phyloP scores from a whole-genome alignment of 2,797 vertebrate genomes.

The Alauda arvensis region DNA sequence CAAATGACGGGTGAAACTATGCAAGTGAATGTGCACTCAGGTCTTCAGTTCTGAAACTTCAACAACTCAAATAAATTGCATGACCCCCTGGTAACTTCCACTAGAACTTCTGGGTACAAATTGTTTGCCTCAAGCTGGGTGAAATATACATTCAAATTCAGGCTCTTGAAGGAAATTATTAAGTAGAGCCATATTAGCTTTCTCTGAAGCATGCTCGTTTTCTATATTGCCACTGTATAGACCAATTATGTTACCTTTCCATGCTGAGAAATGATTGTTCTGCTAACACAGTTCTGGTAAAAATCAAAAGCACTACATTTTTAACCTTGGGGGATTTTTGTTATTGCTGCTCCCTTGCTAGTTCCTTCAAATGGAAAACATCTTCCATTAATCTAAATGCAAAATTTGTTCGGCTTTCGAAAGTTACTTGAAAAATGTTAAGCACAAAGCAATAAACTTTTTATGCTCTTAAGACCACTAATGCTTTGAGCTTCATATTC shows the following conservation, averaged over 20 bases:
- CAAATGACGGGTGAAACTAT: constrained; percentile 66
- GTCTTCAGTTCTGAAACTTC: constrained; percentile 70
- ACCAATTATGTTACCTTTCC: constrained; percentile 81
- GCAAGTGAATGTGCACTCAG: constrained; percentile 60
- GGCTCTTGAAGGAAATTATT: constrained; percentile 81
- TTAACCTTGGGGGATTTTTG: constrained; percentile 81
- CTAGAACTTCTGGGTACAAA: constrained; percentile 75
- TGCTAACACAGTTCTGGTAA: constrained; percentile 77
- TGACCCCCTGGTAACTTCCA: constrained; percentile 74
- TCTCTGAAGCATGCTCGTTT: constrained; percentile 77
- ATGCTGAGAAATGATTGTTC: constrained; percentile 80
- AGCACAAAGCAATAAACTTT: constrained; percentile 82
- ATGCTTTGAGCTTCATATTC: constrained; percentile 81
- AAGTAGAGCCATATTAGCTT: constrained; percentile 81
- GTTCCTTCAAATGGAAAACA: constrained; percentile 78
- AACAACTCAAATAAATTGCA: constrained; percentile 75
- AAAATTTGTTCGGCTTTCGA: constrained; percentile 79
- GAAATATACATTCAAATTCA: constrained; percentile 80
- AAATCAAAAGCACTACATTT: constrained; percentile 78
- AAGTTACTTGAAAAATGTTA: constrained; percentile 83
- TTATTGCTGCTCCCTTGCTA: constrained; percentile 74
- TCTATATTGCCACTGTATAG: constrained; percentile 76
- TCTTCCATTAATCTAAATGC: constrained; percentile 85
- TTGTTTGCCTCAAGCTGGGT: constrained; percentile 81
- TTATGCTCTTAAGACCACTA: constrained; percentile 82